Evolutionary conservation across 2,888 invertebrate genomes (phyloP), one percentile per base, ranked within the genome.

Genomic region (Xestoiulus laeticollis): DNA sequence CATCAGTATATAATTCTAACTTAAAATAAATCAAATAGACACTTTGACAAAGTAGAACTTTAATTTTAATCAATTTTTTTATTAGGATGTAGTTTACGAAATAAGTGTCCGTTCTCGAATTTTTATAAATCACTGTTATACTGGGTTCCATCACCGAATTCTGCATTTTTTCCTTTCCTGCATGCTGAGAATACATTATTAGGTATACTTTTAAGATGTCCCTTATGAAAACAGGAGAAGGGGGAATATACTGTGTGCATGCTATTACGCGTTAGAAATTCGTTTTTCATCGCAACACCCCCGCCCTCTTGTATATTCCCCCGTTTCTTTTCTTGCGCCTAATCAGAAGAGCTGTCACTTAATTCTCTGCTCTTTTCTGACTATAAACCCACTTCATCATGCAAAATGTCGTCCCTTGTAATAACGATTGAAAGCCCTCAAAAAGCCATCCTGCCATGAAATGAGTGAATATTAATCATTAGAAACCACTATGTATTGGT

Each of bases 281-380:
- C 59, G 59, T 59, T 59, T 59, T 59, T 59, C 59, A 59, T 59
- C 19, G 22, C 59, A 2, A 59, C 14, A 2, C 59, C 6, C 59
- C n/a, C 59, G 5, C 59, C n/a, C n/a, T n/a, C n/a, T n/a, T 59
- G 59, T 59, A 59, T 59, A 59, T 59, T 59, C 59, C 59, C 59
- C 59, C 59, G 59, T 59, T 59, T 59, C 59, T 59, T 59, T 59
- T 59, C 59, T 59, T 59, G 22, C 22, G 59, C 59, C 59, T 59
- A 59, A 59, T 59, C 59, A 59, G 59, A 59, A 59, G 59, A 59
- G 59, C 59, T 59, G 59, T 59, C 59, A 59, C 59, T 59, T 59
- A 59, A 59, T 59, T 59, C 59, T 59, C 59, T 59, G 59, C 59
- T 59, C 59, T 59, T 59, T 59, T 59, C 59, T 59, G 59, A 59